Conservation (phyloP, 2,888 invertebrate genomes). For the Automeris io region DNA sequence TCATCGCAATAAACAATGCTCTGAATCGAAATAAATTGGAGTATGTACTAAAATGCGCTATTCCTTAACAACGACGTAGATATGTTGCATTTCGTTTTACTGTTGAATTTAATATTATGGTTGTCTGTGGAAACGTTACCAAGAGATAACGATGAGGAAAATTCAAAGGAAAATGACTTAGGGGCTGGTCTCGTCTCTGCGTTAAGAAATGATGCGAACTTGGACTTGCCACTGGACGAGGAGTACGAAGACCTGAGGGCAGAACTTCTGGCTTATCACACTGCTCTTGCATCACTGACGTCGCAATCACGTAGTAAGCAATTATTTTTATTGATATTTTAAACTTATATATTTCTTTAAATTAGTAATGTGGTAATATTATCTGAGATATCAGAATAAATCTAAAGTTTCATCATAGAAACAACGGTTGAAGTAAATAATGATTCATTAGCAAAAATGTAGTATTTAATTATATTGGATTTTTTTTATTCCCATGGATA, state of each 20-base stretch:
- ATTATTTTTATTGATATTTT: not conserved
- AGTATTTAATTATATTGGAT: too few relatives aligned
- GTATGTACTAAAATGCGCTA: constrained; percentile 21
- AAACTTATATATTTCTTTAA: not conserved
- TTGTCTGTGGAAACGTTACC: constrained; percentile 12
- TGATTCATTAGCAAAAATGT: too few relatives aligned
- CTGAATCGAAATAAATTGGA: constrained; percentile 16
- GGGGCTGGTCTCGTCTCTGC: constrained; percentile 32
- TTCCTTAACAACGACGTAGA: constrained; percentile 21
- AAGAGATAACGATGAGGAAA: constrained; percentile 11
- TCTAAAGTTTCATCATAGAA: not conserved
- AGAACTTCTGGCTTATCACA: constrained; percentile 57
- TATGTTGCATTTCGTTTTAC: constrained; percentile 35
- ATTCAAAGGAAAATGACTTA: constrained; percentile 22
- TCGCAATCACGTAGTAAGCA: constrained; percentile 31
- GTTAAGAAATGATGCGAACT: constrained; percentile 48
- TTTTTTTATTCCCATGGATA: too few relatives aligned
- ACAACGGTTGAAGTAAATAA: too few relatives aligned
- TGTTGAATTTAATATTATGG: constrained; percentile 29
- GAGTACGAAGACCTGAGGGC: constrained; percentile 66
- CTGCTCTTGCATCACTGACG: constrained; percentile 43
- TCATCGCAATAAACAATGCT: constrained; percentile 41
- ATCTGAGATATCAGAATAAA: constrained; percentile 2
- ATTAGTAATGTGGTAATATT: not conserved
- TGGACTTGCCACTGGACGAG: constrained; percentile 55